These are phyloP conservation scores for Cirrhinus mrigala DNA, from an alignment of 2,797 vertebrate genomes.

Conservation along the genomic window DNA sequence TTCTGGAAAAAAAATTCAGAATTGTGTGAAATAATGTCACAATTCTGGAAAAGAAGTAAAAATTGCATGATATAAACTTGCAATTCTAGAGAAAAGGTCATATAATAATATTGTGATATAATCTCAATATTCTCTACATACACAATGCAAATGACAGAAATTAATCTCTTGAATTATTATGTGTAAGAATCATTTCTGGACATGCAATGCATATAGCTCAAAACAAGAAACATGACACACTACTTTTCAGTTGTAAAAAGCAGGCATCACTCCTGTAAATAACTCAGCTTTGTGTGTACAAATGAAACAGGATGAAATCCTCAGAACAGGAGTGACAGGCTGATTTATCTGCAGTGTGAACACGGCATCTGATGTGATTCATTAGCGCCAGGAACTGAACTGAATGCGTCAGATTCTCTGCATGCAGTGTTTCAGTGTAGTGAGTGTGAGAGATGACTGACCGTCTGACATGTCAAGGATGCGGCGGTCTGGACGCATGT, in stretches of 20 bases:
- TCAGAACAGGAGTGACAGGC: not conserved
- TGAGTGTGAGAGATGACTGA: not conserved
- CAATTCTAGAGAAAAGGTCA: too few species aligned
- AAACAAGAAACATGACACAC: not conserved
- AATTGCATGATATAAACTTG: too few species aligned
- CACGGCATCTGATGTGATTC: not conserved
- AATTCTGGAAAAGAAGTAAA: too few species aligned
- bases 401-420: not conserved
- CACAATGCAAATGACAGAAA: not conserved
- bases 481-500: not conserved
- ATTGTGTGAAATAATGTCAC: too few species aligned
- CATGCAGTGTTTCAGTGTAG: not conserved
- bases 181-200: not conserved
- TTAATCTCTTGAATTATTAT: not conserved
- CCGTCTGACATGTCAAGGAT: not conserved
- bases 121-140: not conserved
- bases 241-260: not conserved
- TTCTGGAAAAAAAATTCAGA: too few species aligned
- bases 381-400: too few species aligned
- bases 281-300: not conserved
- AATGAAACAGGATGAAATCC: not conserved
- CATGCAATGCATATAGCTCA: not conserved
- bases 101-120: too few species aligned
- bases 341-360: not conserved
- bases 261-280: not conserved